Percentiles rank a stretch among this genome's conserved stretches.
These are phyloP conservation scores for Patella caerulea DNA, from an alignment of 2,888 invertebrate genomes.

Conservation along the genomic window DNA sequence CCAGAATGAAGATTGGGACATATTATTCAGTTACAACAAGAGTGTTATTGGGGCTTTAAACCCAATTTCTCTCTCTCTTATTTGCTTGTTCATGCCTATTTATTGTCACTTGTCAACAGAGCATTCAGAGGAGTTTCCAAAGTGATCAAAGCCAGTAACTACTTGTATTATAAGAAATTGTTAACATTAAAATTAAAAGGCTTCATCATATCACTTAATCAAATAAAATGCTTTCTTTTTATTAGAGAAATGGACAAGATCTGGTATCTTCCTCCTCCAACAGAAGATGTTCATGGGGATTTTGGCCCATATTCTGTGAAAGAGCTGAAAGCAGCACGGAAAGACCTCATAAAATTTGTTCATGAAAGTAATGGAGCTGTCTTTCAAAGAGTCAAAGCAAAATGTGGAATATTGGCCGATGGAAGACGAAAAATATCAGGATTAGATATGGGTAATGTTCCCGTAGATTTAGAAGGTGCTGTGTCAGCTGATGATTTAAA, in stretches of 20 bases:
- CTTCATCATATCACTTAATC: too few relatives aligned
- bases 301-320: conserved; percentile 3
- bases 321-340: not conserved
- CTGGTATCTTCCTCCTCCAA: not conserved
- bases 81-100: too few relatives aligned
- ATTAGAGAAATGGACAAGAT: not conserved
- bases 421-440: conserved; percentile 2
- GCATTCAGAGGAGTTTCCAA: too few relatives aligned
- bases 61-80: too few relatives aligned
- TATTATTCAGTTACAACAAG: too few relatives aligned
- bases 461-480: conserved; percentile 2
- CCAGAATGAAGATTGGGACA: too few relatives aligned
- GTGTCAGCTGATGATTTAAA: not conserved
- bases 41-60: too few relatives aligned
- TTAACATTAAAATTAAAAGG: too few relatives aligned
- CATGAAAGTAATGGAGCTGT: conserved; percentile 10
- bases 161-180: too few relatives aligned
- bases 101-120: too few relatives aligned
- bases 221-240: not conserved
- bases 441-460: not conserved
- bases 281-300: not conserved
- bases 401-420: conserved; percentile 4
- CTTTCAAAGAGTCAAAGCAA: not conserved
- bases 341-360: not conserved
- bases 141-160: too few relatives aligned